Evolutionary conservation across 2,888 invertebrate species (phyloP).

Genomic region (Arenicola marina): DNA sequence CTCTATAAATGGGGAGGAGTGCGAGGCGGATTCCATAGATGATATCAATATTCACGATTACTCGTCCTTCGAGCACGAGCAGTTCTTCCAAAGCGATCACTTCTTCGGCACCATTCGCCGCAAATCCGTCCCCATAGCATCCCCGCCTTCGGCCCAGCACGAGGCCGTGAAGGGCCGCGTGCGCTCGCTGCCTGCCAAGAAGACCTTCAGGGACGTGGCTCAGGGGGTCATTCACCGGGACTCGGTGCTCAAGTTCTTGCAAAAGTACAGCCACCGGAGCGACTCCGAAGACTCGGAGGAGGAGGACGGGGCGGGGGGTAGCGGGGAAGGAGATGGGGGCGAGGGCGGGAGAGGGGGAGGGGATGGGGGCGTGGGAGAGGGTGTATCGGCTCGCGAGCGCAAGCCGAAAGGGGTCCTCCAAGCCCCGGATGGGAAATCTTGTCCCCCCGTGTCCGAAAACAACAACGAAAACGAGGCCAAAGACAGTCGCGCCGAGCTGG

Average conservation of each 20-base stretch:
- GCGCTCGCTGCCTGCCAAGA: constrained; percentile 8
- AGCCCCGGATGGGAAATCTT: too few species aligned
- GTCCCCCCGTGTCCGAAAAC: too few species aligned
- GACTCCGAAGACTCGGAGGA: constrained; percentile 30
- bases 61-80: constrained; percentile 53
- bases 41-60: constrained; percentile 56
- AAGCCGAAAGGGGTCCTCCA: too few species aligned
- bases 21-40: constrained; percentile 32
- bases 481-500: too few species aligned
- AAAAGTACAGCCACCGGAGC: constrained; percentile 33
- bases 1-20: constrained; percentile 55
- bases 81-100: constrained; percentile 28
- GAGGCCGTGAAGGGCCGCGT: constrained; percentile 11
- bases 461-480: too few species aligned
- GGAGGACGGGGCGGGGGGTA: constrained; percentile 12
- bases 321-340: background rate
- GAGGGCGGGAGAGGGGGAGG: background rate
- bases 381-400: too few species aligned
- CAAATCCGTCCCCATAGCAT: constrained; percentile 4
- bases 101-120: constrained; percentile 23
- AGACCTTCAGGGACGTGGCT: constrained; percentile 50
- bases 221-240: constrained; percentile 43
- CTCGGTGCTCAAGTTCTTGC: constrained; percentile 40
- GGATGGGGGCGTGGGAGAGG: background rate
- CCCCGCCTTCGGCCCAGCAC: background rate